Evolutionary conservation across 1,140 invertebrate genomes (phyloP).

Genomic region (Camponotus vicinus): DNA sequence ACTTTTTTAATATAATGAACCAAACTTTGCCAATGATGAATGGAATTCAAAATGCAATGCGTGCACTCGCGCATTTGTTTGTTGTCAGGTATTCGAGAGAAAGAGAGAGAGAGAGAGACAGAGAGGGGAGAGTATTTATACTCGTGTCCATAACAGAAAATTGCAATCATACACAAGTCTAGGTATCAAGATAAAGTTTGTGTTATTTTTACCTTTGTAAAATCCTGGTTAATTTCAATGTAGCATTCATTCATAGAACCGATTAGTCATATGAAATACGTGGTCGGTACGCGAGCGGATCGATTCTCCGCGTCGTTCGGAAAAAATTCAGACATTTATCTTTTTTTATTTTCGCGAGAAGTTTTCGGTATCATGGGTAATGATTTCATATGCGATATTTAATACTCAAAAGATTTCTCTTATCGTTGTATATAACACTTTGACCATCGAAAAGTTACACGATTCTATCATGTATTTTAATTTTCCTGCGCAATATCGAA

Average conservation of each 20-base stretch:
- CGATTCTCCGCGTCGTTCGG: conserved; percentile 71
- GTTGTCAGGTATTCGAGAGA: conserved; percentile 5
- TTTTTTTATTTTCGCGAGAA: background rate
- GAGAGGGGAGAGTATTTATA: conserved; percentile 26
- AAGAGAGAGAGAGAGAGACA: conserved; percentile 1
- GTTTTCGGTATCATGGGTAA: background rate
- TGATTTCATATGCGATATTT: background rate
- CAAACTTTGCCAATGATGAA: background rate
- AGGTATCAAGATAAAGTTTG: conserved; percentile 79
- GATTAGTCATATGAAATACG: conserved; percentile 84
- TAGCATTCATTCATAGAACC: conserved; percentile 86
- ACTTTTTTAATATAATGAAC: background rate
- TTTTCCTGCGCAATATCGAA: background rate
- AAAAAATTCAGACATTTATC: conserved; percentile 39
- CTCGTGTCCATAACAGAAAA: conserved; percentile 61
- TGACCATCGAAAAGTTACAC: background rate
- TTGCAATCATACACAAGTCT: conserved; percentile 73
- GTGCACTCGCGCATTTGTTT: conserved; percentile 53
- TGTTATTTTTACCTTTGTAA: conserved; percentile 86
- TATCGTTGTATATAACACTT: conserved; percentile 17
- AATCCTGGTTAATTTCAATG: conserved; percentile 86
- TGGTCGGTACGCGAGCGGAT: conserved; percentile 75
- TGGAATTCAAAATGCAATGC: conserved; percentile 1
- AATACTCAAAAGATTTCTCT: background rate
- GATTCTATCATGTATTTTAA: too few species aligned